A percentile compares a stretch with the other conserved stretches of the same genome.
phyloP scores from a whole-genome alignment of 2,888 invertebrate species.

The Scotopteryx bipunctaria region DNA sequence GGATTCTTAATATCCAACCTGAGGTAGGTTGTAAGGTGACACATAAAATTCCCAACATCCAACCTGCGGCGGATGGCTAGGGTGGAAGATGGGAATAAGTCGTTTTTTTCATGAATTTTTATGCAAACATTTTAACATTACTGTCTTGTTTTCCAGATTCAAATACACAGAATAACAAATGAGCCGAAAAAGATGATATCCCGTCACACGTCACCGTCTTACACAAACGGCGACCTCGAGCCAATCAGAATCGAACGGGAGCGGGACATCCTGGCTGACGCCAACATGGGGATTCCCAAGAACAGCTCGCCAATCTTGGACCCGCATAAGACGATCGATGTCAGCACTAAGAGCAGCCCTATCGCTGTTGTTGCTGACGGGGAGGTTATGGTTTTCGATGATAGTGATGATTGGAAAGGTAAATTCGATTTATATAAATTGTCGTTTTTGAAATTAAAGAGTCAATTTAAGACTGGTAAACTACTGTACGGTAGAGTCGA shows the following conservation, averaged over 20 bases:
- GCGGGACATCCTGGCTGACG: constrained; percentile 29
- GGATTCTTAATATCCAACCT: too few species aligned
- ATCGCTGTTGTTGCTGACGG: constrained; percentile 87
- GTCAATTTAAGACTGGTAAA: too few species aligned
- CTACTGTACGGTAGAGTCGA: too few species aligned
- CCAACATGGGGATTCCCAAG: constrained; percentile 72
- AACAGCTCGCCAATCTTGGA: constrained; percentile 78
- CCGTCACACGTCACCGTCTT: constrained; percentile 74
- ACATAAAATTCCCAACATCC: too few species aligned
- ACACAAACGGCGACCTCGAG: constrained; percentile 74
- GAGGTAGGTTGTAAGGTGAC: too few species aligned
- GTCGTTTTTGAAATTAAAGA: too few species aligned
- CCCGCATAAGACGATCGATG: constrained; percentile 72
- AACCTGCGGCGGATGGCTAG: too few species aligned
- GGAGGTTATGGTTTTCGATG: constrained; percentile 93
- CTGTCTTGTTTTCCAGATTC: constrained; percentile 55
- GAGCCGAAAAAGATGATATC: constrained; percentile 79
- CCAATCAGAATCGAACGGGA: constrained; percentile 43
- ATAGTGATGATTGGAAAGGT: constrained; percentile 92
- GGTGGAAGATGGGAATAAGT: too few species aligned
- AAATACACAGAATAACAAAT: constrained; percentile 74
- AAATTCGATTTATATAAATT: background rate
- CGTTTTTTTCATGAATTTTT: too few species aligned
- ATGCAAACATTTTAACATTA: too few species aligned
- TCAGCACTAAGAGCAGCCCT: constrained; percentile 78